A percentile compares a stretch with the other conserved stretches of the same genome.
phyloP scores from a whole-genome alignment of 2,113 vertebrate species.

The Platichthys stellatus region DNA sequence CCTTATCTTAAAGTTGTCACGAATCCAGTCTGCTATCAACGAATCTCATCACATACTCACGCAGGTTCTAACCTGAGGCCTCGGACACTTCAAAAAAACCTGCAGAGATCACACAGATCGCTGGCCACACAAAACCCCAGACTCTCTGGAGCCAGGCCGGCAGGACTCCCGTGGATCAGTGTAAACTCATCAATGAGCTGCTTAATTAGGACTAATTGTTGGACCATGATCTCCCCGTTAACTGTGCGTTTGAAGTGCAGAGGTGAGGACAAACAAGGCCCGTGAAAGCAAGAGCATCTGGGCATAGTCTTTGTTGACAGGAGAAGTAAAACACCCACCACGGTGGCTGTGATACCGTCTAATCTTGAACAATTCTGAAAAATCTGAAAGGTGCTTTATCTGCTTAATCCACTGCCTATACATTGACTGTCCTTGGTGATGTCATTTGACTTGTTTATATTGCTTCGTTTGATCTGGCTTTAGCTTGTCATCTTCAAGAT shows the following conservation, averaged over 20 bases:
- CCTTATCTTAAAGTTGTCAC: background rate
- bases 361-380: background rate
- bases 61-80: constrained; percentile 18
- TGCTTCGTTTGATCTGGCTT: background rate
- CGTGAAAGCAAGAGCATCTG: constrained; percentile 56
- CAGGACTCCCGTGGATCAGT: constrained; percentile 69
- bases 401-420: background rate
- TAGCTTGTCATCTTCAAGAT: background rate
- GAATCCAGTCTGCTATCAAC: constrained; percentile 28
- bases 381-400: background rate
- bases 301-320: constrained; percentile 15
- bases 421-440: constrained; percentile 6
- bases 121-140: constrained; percentile 75
- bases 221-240: constrained; percentile 86
- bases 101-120: constrained; percentile 28
- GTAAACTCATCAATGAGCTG: constrained; percentile 82
- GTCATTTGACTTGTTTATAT: constrained; percentile 18
- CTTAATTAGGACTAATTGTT: constrained; percentile 85
- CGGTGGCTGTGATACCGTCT: no score
- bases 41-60: constrained; percentile 48
- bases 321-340: no score
- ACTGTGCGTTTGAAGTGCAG: constrained; percentile 86
- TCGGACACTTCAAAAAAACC: constrained; percentile 42
- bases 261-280: constrained; percentile 69
- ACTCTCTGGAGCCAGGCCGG: constrained; percentile 86